Percentiles rank a stretch among this genome's conserved stretches.
These are phyloP conservation scores for Camponotus fellah DNA, from an alignment of 2,888 invertebrate genomes.

Conservation along the genomic window DNA sequence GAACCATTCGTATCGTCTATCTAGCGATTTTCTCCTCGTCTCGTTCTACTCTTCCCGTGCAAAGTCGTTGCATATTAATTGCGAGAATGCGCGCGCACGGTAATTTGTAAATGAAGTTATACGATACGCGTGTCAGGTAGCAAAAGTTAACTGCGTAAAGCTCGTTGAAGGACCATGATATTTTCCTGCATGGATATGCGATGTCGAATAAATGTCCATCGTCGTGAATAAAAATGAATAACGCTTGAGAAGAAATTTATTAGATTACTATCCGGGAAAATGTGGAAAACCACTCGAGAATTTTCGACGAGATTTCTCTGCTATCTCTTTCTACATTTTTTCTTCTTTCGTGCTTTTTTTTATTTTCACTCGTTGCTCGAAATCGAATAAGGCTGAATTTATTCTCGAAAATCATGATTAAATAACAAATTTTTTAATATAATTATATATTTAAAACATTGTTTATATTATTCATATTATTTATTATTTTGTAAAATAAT, in stretches of 20 bases:
- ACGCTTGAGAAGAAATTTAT: neutral
- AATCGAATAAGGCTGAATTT: neutral
- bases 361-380: neutral
- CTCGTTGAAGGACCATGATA: slow-evolving; percentile 7
- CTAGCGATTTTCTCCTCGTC: slow-evolving; percentile 58
- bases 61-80: slow-evolving; percentile 56
- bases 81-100: slow-evolving; percentile 20
- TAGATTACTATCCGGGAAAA: neutral
- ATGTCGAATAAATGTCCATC: slow-evolving; percentile 44
- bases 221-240: slow-evolving; percentile 37
- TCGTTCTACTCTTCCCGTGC: slow-evolving; percentile 54
- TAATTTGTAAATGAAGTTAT: slow-evolving; percentile 47
- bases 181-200: slow-evolving; percentile 13
- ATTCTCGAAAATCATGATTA: neutral
- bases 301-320: neutral
- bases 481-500: neutral
- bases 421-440: neutral
- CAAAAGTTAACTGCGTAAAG: slow-evolving; percentile 32
- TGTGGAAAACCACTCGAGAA: neutral
- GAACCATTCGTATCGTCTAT: slow-evolving; percentile 63
- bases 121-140: neutral
- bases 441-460: slow-evolving; percentile 4
- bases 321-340: neutral
- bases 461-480: neutral
- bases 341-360: neutral